These are phyloP conservation scores for Drosophila melanosoma DNA, from an alignment of 2,888 invertebrate species.

Conservation along the genomic window DNA sequence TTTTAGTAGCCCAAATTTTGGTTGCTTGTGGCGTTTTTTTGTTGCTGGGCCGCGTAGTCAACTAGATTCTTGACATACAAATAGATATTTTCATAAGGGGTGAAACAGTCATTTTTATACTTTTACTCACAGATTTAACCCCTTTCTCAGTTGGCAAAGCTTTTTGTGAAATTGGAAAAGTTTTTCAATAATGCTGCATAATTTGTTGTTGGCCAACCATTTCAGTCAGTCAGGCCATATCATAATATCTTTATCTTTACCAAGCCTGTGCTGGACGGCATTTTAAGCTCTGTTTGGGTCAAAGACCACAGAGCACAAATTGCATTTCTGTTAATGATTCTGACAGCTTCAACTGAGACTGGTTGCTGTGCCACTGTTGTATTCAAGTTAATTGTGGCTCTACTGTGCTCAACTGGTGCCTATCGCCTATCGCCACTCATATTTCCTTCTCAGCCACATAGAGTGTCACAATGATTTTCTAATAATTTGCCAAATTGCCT, in stretches of 20 bases:
- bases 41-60: constrained; percentile 11
- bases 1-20: constrained; percentile 75
- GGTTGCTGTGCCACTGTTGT: neutral
- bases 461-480: constrained; percentile 81
- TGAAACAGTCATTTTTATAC: constrained; percentile 54
- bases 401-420: constrained; percentile 20
- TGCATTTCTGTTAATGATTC: constrained; percentile 54
- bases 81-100: constrained; percentile 57
- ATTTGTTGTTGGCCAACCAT: constrained; percentile 45
- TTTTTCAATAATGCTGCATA: constrained; percentile 81
- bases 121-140: constrained; percentile 61
- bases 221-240: constrained; percentile 31
- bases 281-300: constrained; percentile 1
- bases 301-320: constrained; percentile 34
- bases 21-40: constrained; percentile 60
- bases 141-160: constrained; percentile 67
- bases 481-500: constrained; percentile 82
- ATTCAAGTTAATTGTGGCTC: neutral
- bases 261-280: neutral
- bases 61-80: constrained; percentile 54
- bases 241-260: constrained; percentile 41
- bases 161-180: constrained; percentile 82
- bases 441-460: constrained; percentile 59
- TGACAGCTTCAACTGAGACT: constrained; percentile 50
- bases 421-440: constrained; percentile 60